Base-by-base conservation (phyloP, 2,888 invertebrate genomes). In the Toxonevra muliebris region DNA sequence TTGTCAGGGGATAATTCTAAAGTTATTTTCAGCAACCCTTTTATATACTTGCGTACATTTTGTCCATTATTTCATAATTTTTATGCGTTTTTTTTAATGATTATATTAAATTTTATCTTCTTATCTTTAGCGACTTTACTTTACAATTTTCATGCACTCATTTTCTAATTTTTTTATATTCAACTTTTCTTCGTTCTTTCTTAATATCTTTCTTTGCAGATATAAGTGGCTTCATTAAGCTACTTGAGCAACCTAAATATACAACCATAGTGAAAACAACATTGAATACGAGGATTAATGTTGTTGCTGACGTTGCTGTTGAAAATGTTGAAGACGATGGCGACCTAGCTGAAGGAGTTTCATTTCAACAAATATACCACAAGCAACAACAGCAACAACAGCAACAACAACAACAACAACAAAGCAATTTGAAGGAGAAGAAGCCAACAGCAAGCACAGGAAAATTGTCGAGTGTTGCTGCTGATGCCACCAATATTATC, bases 171-270 rank as follows among this genome's bases (percentile, higher is more conserved):
- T 63, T 69, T 66, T 69, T 53, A 59, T 68, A 58, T 50, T 68
- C 48, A 59, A 50, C 63, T 59, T 63, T 57, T 52, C 30, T 30
- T n/a, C n/a, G n/a, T n/a, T n/a, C n/a, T 52, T 63, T 59, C 67
- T 59, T 45, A 15, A 20, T 57, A 58, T 68, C n/a, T 54, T 54
- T 41, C 60, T 58, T 61, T 70, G 30, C 79, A 85, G 85, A 83
- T 77, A 78, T 85, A 77, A 82, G 81, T 80, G 81, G 82, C 76
- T 83, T 85, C 77, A 80, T 85, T 76, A 80, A 83, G 77, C 80
- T 83, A 73, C 80, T 85, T 52, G 81, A 85, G 75, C 78, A 77
- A 71, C 78, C 82, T 70, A 81, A 84, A 76, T 85, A 84, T 75
- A 83, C 83, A 70, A 84, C 78, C 73, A 76, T 85, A 72, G 80